A percentile compares a stretch with the other conserved stretches of the same genome.
Conservation (phyloP, 2,797 vertebrate species). For the Oreochromis mossambicus region DNA sequence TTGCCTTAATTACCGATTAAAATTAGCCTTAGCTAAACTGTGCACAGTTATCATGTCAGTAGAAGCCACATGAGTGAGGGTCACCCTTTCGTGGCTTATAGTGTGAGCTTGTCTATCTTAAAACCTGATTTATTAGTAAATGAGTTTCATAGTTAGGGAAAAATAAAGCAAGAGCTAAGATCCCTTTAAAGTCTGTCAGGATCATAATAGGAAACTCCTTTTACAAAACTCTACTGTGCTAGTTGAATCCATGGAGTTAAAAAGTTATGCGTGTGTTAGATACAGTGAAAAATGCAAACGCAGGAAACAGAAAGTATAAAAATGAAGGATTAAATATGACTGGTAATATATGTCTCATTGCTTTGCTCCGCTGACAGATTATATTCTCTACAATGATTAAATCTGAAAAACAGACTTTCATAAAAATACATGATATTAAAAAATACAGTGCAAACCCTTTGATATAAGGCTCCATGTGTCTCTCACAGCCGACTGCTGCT, state of each 20-base stretch:
- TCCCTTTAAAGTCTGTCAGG: constrained; percentile 7
- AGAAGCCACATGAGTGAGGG: background rate
- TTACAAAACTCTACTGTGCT: background rate
- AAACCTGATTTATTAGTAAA: constrained; percentile 25
- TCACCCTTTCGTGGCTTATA: background rate
- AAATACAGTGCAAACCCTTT: background rate
- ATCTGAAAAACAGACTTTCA: background rate
- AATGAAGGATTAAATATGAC: background rate
- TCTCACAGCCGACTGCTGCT: background rate
- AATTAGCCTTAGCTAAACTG: background rate
- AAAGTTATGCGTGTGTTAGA: background rate
- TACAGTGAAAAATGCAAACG: background rate
- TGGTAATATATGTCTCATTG: background rate
- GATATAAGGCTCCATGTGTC: background rate
- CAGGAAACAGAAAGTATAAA: background rate
- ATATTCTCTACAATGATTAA: background rate
- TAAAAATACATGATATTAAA: background rate
- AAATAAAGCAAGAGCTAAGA: constrained; percentile 12
- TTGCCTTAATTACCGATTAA: background rate
- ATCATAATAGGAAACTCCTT: constrained; percentile 10
- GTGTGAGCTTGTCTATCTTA: constrained; percentile 1
- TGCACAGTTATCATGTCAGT: background rate
- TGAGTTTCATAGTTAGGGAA: constrained; percentile 19
- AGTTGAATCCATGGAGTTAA: background rate
- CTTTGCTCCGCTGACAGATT: background rate